Evolutionary conservation across 2,888 invertebrate genomes (phyloP), one percentile per base, ranked within the genome.

Genomic region (Drosophila nigricruria): DNA sequence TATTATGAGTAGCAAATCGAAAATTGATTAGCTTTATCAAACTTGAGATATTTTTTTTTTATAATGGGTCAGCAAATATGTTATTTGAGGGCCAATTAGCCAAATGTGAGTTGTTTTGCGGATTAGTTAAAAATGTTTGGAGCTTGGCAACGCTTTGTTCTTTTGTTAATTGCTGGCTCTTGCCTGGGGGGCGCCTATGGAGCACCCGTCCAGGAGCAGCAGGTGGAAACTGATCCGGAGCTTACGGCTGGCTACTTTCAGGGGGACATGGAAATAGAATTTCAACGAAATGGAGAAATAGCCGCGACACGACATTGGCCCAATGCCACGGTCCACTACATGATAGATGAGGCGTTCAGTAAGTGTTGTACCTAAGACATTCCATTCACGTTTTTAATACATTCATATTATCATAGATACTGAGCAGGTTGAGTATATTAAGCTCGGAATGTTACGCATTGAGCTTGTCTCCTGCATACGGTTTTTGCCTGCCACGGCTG

Each of bases 201-300:
- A 2, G 79, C 74, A n/a, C 74, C 79, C 0, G 12, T 16, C 1
- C 1, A 1, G 1, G 47, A 30, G 36, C 45, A 45, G 23, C 25
- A 9, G 25, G 16, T 3, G 45, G 82, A 77, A 60, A 56, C 70
- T 2, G 96, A 96, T 89, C 96, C 96, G 0, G 97, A 97, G 88
- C 96, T 97, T 87, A 92, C 95, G 79, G 96, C 96, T 0, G 95
- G 94, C 23, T 96, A 96, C 82, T 94, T 94, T 1, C 95, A 97
- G 90, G 96, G 96, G 10, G 97, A 97, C 82, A 96, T 97, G 77
- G 92, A 96, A 25, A 94, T 96, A 69, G 95, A 95, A 0, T 23
- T 64, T 0, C 59, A 77, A 1, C 93, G 95, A 67, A 96, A 96
- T 80, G 96, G 96, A 0, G 79, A 95, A 2, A 92, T 93, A 12